Evolutionary conservation across 2,113 vertebrate genomes (phyloP), one percentile per base, ranked within the genome.

Genomic region (Okapia johnstoni): DNA sequence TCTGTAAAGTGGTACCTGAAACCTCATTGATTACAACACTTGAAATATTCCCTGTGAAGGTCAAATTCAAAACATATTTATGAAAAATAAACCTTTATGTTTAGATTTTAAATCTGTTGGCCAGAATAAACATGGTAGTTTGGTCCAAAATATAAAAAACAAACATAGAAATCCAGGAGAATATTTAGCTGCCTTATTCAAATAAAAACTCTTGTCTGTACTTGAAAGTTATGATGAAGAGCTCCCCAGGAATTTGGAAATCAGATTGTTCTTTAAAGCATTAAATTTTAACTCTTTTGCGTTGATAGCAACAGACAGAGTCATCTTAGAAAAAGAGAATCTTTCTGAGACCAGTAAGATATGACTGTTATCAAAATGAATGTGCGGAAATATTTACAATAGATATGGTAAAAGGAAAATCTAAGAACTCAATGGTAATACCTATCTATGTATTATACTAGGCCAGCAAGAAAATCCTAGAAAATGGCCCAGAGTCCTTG

Each of bases 71-170:
- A 98, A 95, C 93, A 97, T 61, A 97, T 90, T 96, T 94, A 97
- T 98, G 97, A 98, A 98, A 76, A 79, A 92, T 98, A 98, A 98
- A 97, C 90, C 52, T 93, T 98, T 96, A 96, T 98, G 36, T 98
- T 98, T 97, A 97, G 85, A 97, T 70, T 10, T 98, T 92, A 96
- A 98, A 88, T 66, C 77, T 79, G 50, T 63, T 98, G 94, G 97
- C 77, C 92, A 97, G 58, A 93, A 93, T 96, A 98, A 98, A 98
- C 96, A 98, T 93, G 48, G 95, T 57, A 97, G 83, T 95, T 98
- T 96, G 94, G 83, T 94, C 57, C 83, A 85, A 80, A 97, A 93
- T 30, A 96, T 70, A 93, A 94, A 94, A 96, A 97, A 88, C 48
- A 95, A 94, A 95, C 95, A 76, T 66, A 93, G 79, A 58, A 94